Base-by-base conservation (phyloP, 2,888 invertebrate genomes). In the Ecdyonurus torrentis region DNA sequence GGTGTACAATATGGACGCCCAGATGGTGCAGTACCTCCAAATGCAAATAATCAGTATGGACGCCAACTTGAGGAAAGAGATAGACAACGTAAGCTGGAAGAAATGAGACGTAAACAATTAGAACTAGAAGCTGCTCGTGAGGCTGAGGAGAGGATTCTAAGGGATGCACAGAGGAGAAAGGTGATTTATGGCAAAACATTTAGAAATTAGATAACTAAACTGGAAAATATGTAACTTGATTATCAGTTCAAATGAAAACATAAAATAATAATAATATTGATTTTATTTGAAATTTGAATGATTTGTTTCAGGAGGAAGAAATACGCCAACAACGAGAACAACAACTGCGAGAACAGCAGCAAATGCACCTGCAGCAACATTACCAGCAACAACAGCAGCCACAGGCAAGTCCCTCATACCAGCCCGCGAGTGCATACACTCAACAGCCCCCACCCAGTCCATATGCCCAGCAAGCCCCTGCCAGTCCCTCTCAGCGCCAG, bases 1-100 rank as follows among this genome's bases (percentile, higher is more conserved):
- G 20, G 58, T 22, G 66, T 63, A 24, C 55, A 67, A 67, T 23
- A 65, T 23, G 25, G 22, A 25, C 58, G 18, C 23, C 52, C 22
- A 55, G 58, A 24, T 58, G 78, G 77, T 63, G 76, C n/a, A n/a
- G n/a, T n/a, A n/a, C n/a, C n/a, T n/a, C n/a, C n/a, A n/a, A n/a
- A n/a, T n/a, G 37, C 23, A 20, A 23, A 59, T 22, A 66, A 63
- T 25, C 55, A 67, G 67, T 23, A 65, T 23, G 25, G 22, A 25
- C 58, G 18, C 23, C 52, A 24, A 55, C 59, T 52, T 58, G 78
- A 77, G 63, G 76, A 77, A 18, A 71, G 73, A 61, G 79, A 77
- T 67, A 72, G 74, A 66, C 74, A 76, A 55, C 74, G 77, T 59
- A 77, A 79, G 68, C 76, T 80, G 25, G 82, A 82, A 59, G 82